These are phyloP conservation scores for Bicyclus anynana DNA, from an alignment of 1,140 invertebrate species.

Conservation along the genomic window DNA sequence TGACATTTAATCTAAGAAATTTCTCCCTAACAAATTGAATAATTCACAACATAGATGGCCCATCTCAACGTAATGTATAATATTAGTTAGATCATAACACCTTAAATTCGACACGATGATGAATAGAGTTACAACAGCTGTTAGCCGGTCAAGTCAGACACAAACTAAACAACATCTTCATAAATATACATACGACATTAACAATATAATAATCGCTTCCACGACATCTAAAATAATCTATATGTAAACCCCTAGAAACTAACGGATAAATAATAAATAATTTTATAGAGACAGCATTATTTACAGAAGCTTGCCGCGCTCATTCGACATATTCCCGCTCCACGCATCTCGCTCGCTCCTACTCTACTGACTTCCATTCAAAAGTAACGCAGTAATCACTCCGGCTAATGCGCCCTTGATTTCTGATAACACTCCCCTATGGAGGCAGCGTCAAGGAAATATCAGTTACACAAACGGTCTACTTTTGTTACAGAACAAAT, in stretches of 20 bases:
- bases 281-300: constrained; percentile 64
- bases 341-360: constrained; percentile 28
- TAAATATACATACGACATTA: constrained; percentile 53
- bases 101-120: background rate
- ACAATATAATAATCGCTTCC: constrained; percentile 43
- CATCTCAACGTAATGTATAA: background rate
- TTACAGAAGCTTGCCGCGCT: constrained; percentile 66
- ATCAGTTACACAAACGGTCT: constrained; percentile 33
- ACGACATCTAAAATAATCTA: constrained; percentile 37
- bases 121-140: background rate
- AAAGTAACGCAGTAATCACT: constrained; percentile 42
- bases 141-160: background rate
- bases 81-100: constrained; percentile 1
- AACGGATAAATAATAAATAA: constrained; percentile 74
- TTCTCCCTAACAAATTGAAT: constrained; percentile 29
- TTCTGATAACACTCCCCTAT: constrained; percentile 57
- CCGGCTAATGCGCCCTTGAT: constrained; percentile 40
- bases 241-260: constrained; percentile 52
- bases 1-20: background rate
- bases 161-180: constrained; percentile 2
- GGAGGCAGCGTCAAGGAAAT: constrained; percentile 28
- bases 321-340: constrained; percentile 30
- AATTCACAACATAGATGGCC: constrained; percentile 40
- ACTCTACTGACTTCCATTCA: constrained; percentile 24
- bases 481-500: constrained; percentile 29